Evolutionary conservation across 2,888 invertebrate genomes (phyloP), one percentile per base, ranked within the genome.

Genomic region (Bugulina stolonifera): DNA sequence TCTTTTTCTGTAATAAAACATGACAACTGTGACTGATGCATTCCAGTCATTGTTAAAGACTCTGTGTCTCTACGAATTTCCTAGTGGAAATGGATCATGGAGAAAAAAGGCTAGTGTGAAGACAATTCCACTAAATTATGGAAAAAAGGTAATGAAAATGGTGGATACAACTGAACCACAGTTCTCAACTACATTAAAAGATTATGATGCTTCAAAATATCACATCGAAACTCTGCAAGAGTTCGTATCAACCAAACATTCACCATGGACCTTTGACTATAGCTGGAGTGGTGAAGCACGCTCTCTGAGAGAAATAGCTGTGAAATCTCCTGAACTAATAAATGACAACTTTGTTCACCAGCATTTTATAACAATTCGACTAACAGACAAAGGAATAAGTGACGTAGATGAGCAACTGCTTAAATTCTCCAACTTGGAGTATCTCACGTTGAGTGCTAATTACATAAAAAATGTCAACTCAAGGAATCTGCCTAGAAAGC

Each of bases 221-320:
- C 72, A 54, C 32, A 54, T 35, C 35, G 64, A 72, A 69, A 69
- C 72, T 2, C 52, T 70, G 5, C 70, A 54, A 25, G 70, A 70
- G 23, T 70, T 54, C 29, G 70, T 70, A 23, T 76, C 73, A 10
- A 77, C 79, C 0, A 78, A 79, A 35, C 76, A 75, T 34, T 83
- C 83, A 0, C 83, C 82, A 5, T 83, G 82, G 82, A 78, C 81
- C 71, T 75, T 81, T 35, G 83, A 83, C 73, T 82, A 81, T 76
- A 81, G 81, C 75, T 83, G 83, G 83, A 82, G 81, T 70, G 75
- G 79, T 55, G 83, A 83, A 73, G 82, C 83, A 2, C 77, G 77
- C 54, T 73, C 77, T 29, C 75, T 83, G 69, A 73, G 82, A 69
- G 81, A 82, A 73, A 77, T 82, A 29, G 80, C 83, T 35, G 81